A percentile compares a stretch with the other conserved stretches of the same genome.
phyloP scores from a whole-genome alignment of 2,888 invertebrate genomes.

The Lasioglossum malachurum region DNA sequence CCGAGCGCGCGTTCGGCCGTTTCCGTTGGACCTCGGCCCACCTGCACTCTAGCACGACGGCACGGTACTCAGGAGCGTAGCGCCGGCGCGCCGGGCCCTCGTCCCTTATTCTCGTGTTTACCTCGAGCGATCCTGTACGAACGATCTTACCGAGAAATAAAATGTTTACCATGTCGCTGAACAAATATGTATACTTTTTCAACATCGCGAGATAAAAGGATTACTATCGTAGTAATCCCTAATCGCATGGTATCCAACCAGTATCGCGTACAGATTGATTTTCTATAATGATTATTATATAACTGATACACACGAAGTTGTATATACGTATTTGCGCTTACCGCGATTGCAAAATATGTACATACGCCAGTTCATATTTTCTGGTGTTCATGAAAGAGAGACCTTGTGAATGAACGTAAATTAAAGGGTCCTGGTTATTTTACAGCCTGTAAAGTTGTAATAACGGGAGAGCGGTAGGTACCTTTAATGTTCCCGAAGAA shows the following conservation, averaged over 20 bases:
- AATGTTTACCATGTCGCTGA: background rate
- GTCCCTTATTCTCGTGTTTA: background rate
- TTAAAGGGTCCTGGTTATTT: constrained; percentile 75
- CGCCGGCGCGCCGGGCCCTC: background rate
- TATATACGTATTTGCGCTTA: background rate
- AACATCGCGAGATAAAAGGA: background rate
- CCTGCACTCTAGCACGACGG: constrained; percentile 86
- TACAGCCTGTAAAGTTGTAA: constrained; percentile 79
- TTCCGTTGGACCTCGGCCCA: constrained; percentile 85
- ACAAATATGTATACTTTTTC: background rate
- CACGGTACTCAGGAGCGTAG: constrained; percentile 71
- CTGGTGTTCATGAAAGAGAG: constrained; percentile 14
- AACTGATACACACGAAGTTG: constrained; percentile 10
- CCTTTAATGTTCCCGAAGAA: constrained; percentile 42
- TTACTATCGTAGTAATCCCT: accelerated
- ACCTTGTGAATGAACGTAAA: constrained; percentile 33
- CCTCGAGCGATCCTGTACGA: background rate
- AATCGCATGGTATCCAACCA: background rate
- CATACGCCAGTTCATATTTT: background rate
- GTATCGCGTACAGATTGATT: background rate
- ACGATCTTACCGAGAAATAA: background rate
- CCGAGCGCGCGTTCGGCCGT: constrained; percentile 81
- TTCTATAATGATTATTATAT: constrained; percentile 30
- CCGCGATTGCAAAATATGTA: background rate
- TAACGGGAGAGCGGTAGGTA: constrained; percentile 67